Evolutionary conservation across 1,140 invertebrate genomes (phyloP).

Genomic region (Papilio aristodemus): DNA sequence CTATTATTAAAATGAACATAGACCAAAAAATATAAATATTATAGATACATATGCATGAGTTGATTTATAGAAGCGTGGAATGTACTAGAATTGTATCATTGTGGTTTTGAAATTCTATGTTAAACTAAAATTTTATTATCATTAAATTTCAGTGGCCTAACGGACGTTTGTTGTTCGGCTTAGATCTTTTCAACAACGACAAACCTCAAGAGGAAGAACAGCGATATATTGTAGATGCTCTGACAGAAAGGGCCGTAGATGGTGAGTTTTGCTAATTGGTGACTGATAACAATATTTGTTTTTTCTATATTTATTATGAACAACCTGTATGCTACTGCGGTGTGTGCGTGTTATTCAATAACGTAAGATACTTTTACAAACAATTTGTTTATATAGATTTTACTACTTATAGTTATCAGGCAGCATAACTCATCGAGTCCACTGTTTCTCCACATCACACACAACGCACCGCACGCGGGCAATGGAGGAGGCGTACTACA

Average conservation of each 20-base stretch:
- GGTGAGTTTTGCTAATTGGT: constrained; percentile 59
- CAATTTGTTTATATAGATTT: neutral
- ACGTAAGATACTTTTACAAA: constrained; percentile 9
- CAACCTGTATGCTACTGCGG: neutral
- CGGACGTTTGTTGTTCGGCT: constrained; percentile 74
- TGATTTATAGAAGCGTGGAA: too few species aligned
- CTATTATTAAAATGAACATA: too few species aligned
- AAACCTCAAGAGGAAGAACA: constrained; percentile 81
- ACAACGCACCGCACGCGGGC: constrained; percentile 67
- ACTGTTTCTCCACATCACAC: constrained; percentile 64
- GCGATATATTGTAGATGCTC: constrained; percentile 88
- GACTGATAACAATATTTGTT: constrained; percentile 13
- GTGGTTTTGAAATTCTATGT: too few species aligned
- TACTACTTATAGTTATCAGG: constrained; percentile 56
- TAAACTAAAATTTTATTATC: too few species aligned
- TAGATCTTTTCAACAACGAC: constrained; percentile 85
- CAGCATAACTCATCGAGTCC: constrained; percentile 57
- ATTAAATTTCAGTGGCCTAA: constrained; percentile 60
- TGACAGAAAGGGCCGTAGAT: constrained; percentile 85
- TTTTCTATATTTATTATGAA: constrained; percentile 3
- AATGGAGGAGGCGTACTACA: constrained; percentile 59
- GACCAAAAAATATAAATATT: too few species aligned
- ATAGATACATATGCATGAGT: too few species aligned
- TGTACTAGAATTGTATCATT: too few species aligned
- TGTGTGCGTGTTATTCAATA: neutral